phyloP scores from a whole-genome alignment of 2,888 invertebrate genomes.

The Coremacera marginata region DNA sequence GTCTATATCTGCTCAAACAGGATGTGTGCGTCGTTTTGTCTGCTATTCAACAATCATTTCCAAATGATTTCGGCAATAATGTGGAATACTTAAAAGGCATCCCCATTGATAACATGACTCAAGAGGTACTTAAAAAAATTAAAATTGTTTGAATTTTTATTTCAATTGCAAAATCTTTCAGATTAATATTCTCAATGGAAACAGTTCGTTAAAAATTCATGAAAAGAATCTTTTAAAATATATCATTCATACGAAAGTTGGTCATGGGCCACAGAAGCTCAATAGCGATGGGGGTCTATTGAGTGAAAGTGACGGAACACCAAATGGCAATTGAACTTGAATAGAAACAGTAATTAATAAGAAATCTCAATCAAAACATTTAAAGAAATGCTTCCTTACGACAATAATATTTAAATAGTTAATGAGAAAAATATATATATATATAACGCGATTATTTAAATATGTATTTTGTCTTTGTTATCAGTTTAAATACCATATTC shows the following conservation, averaged over 20 bases:
- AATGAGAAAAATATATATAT: no score
- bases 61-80: slow-evolving; percentile 70
- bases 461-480: no score
- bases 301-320: slow-evolving; percentile 58
- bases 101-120: slow-evolving; percentile 58
- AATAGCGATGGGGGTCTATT: slow-evolving; percentile 71
- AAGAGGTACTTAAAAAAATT: slow-evolving; percentile 20
- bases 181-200: slow-evolving; percentile 44
- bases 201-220: slow-evolving; percentile 47
- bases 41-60: slow-evolving; percentile 80
- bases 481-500: no score
- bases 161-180: slow-evolving; percentile 38
- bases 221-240: slow-evolving; percentile 78
- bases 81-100: slow-evolving; percentile 74
- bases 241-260: slow-evolving; percentile 86
- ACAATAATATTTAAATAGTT: slow-evolving; percentile 9
- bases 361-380: neutral
- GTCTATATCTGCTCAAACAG: slow-evolving; percentile 84
- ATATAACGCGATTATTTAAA: no score
- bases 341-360: neutral
- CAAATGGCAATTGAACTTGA: slow-evolving; percentile 30
- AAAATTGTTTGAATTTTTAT: slow-evolving; percentile 5
- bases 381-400: neutral
- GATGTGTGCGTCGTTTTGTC: slow-evolving; percentile 79
- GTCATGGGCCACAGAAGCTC: slow-evolving; percentile 78